Conservation (phyloP, 2,888 invertebrate species). For the Rotaria magnacalcarata region DNA sequence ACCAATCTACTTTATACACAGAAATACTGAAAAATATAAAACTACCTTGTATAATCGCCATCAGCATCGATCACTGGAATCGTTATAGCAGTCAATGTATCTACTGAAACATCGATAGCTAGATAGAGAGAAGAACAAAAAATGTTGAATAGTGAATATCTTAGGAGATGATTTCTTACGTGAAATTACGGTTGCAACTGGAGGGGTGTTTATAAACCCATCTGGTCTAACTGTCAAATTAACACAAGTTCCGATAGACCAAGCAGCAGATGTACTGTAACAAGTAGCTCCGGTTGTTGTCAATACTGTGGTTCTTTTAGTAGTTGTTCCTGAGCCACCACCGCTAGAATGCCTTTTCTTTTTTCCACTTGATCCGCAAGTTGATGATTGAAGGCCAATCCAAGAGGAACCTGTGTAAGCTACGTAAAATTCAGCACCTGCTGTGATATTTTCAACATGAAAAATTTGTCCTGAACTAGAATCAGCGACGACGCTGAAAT, state of each 20-base stretch:
- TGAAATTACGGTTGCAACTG: background rate
- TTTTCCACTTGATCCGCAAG: background rate
- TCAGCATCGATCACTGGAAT: background rate
- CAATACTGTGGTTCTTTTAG: background rate
- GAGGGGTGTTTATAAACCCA: background rate
- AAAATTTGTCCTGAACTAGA: background rate
- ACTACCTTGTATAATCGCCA: background rate
- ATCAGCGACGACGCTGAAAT: background rate
- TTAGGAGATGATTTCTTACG: background rate
- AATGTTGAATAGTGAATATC: background rate
- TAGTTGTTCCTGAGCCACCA: no score
- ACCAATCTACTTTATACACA: background rate
- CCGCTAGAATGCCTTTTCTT: background rate
- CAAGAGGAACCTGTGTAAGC: background rate
- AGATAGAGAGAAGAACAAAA: background rate
- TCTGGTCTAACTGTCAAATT: background rate
- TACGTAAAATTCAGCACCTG: background rate
- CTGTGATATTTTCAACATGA: background rate
- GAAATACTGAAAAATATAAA: background rate
- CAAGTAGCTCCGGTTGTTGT: background rate
- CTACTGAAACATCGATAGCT: background rate
- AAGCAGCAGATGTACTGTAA: background rate
- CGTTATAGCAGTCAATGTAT: background rate
- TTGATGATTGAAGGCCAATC: background rate
- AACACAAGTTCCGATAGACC: background rate